phyloP scores from a whole-genome alignment of 2,113 vertebrate genomes.

The Nettapus auritus region DNA sequence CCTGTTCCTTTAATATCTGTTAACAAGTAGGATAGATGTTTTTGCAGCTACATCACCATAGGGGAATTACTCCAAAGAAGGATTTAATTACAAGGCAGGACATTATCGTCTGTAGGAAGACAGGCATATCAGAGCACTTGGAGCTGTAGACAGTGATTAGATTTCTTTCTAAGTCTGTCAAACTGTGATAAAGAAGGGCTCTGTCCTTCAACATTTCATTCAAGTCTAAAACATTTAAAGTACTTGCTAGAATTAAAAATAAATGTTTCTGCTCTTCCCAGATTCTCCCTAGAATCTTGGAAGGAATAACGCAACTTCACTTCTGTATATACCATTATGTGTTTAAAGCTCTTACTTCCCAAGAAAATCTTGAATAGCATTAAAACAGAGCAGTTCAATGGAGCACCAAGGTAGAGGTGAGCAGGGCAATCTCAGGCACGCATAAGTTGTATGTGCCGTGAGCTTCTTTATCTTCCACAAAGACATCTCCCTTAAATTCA shows the following conservation, averaged over 20 bases:
- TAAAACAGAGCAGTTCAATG: conserved; percentile 43
- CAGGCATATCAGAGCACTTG: background rate
- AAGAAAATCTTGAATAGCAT: conserved; percentile 37
- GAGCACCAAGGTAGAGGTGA: conserved; percentile 62
- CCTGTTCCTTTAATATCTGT: background rate
- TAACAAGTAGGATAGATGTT: background rate
- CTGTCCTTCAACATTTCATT: background rate
- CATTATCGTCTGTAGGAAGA: background rate
- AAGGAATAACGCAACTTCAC: background rate
- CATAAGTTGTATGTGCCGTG: conserved; percentile 30
- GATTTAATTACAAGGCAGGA: conserved; percentile 1
- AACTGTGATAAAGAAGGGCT: background rate
- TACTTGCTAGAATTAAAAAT: background rate
- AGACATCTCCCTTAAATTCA: conserved; percentile 66
- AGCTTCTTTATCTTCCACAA: conserved; percentile 60
- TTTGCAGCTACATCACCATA: background rate
- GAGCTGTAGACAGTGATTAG: background rate
- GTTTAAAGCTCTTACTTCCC: conserved; percentile 11
- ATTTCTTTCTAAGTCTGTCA: background rate
- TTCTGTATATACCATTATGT: background rate
- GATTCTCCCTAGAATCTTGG: background rate
- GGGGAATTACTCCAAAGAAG: background rate
- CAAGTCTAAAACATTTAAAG: background rate
- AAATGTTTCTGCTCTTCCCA: background rate
- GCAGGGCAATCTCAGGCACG: conserved; percentile 54